Evolutionary conservation across 2,888 invertebrate species (phyloP), one percentile per base, ranked within the genome.

Genomic region (Xestia xanthographa): DNA sequence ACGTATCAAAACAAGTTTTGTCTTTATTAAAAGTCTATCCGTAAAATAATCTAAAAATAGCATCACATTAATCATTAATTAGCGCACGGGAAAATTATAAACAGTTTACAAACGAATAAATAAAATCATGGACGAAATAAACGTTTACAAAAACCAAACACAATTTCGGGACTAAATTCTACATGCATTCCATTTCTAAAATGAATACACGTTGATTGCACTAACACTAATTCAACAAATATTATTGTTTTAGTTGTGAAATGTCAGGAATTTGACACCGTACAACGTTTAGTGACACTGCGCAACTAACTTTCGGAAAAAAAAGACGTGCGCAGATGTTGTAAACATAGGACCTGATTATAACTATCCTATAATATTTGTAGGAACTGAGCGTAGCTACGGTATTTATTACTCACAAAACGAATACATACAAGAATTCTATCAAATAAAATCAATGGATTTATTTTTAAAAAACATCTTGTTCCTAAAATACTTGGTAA

Each of bases 1-100:
- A 92, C 79, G 79, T 83, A 91, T 93, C 87, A 92, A 93, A 94
- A 95, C 93, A 92, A 92, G 91, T 90, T 90, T 92, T 94, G 95
- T 95, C 95, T 96, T 96, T 95, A 96, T 95, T 95, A 92, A 92
- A 92, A 92, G 93, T 95, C 94, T 94, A 94, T 92, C 91, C 91
- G 92, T 95, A 95, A 95, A 95, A 93, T 94, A 93, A 93, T 94
- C 93, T 95, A 95, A 95, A 94, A 95, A 93, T 95, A 95, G 93
- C 95, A 95, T 95, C 95, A 95, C 95, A 95, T 93, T 93, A 91
- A 86, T 83, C 83, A 83, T 79, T 74, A 78, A 92, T 93, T 90
- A 93, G 92, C 93, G 92, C 93, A 92, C 90, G 89, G 83, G 92
- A 92, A 71, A 92, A 87, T 83, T 88, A 90, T 91, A 93, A 93